Base-by-base conservation (phyloP, 2,888 invertebrate genomes). In the Pachliopta kotzebuea region DNA sequence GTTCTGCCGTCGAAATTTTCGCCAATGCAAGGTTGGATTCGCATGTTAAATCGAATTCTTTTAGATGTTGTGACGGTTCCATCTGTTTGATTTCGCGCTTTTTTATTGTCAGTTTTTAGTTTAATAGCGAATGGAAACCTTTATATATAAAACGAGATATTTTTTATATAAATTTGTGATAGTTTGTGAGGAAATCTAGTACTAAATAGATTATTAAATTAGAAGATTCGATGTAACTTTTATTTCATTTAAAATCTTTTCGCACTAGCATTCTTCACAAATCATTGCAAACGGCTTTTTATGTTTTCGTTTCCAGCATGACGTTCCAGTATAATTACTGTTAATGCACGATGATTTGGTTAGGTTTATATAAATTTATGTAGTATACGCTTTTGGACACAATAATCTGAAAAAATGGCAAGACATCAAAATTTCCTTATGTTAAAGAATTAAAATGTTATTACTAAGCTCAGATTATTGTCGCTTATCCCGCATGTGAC, bases 1-100 rank as follows among this genome's bases (percentile, higher is more conserved):
- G 84, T 92, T 65, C 84, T 93, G 74, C 93, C 93, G 63, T 92
- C 93, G 75, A 93, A 93, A 86, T 92, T 92, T 75, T 77, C 86
- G 66, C 81, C 86, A 69, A 76, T 81, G 71, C 83, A 84, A 92
- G 92, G 92, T 92, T 84, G 82, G 90, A 76, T 74, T 77, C 76
- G 86, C 86, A 87, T 83, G 85, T 66, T 63, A 56, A 52, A 63
- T 60, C 60, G 57, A 60, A 60, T 58, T 61, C 65, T 65, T 50
- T 60, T 74, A 70, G 70, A 71, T 72, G 70, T 73, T 74, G 73
- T 73, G 68, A 52, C 69, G 68, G 66, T 70, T 65, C 57, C 67
- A 69, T 71, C 70, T 71, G 45, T 45, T 73, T 72, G 61, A 61
- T 67, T 70, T 67, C 70, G 68, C 68, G 68, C 68, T 71, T 73